A percentile compares a stretch with the other conserved stretches of the same genome.
These are phyloP conservation scores for Buteo buteo DNA, from an alignment of 2,113 vertebrate species.

Conservation along the genomic window DNA sequence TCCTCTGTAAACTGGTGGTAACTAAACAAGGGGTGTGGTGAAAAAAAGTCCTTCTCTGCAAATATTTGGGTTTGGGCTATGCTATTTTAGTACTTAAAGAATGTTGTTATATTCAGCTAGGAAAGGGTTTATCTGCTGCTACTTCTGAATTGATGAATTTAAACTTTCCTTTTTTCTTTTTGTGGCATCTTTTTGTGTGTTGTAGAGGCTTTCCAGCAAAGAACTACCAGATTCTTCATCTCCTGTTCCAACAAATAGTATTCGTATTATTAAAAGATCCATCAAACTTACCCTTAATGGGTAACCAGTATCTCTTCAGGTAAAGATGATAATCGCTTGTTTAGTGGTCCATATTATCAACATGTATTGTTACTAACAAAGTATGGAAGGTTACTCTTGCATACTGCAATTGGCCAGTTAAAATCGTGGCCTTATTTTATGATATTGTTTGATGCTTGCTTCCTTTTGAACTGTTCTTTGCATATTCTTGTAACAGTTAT, in stretches of 20 bases:
- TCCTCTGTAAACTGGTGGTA: neutral
- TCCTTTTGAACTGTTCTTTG: conserved; percentile 31
- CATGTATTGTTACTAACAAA: neutral
- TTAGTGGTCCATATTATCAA: neutral
- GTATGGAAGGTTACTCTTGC: conserved; percentile 22
- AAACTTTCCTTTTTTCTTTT: neutral
- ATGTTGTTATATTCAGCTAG: neutral
- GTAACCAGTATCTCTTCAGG: conserved; percentile 74
- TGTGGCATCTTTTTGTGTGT: conserved; percentile 27
- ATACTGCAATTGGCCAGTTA: neutral
- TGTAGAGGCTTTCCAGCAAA: conserved; percentile 92
- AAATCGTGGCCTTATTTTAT: conserved; percentile 48
- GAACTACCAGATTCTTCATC: conserved; percentile 95
- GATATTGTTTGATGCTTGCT: conserved; percentile 40
- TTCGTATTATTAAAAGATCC: conserved; percentile 94
- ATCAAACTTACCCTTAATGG: conserved; percentile 96
- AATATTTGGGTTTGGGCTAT: neutral
- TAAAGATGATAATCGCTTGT: conserved; percentile 54
- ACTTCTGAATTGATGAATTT: neutral
- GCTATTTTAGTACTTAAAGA: neutral
- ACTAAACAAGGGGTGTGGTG: neutral
- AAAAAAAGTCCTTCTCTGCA: neutral
- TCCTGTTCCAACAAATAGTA: conserved; percentile 87
- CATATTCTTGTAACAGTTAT: conserved; percentile 19
- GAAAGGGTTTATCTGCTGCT: neutral